Evolutionary conservation across 1,140 invertebrate genomes (phyloP).

Genomic region (Pseudomyrmex sp.): DNA sequence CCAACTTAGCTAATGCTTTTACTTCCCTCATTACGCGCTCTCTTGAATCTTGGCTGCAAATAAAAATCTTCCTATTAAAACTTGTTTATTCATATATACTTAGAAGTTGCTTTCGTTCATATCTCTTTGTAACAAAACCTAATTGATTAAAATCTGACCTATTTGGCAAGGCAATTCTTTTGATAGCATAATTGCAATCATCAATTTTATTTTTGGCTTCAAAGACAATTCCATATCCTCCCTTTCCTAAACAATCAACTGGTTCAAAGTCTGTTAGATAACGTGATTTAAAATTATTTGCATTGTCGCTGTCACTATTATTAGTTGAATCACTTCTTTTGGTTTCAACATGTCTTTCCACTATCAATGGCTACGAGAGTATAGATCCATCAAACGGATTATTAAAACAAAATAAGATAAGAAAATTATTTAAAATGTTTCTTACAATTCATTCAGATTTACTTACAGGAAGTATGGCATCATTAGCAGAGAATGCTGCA

Average conservation of each 20-base stretch:
- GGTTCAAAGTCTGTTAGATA: constrained; percentile 95
- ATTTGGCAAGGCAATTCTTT: constrained; percentile 95
- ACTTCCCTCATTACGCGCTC: constrained; percentile 97
- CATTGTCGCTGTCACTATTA: constrained; percentile 64
- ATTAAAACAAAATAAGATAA: constrained; percentile 38
- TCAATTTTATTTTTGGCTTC: constrained; percentile 98
- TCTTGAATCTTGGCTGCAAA: constrained; percentile 89
- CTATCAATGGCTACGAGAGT: constrained; percentile 74
- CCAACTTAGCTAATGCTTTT: constrained; percentile 95
- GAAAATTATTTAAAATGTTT: not conserved
- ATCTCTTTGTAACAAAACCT: not conserved
- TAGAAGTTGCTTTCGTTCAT: not conserved
- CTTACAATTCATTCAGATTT: not conserved
- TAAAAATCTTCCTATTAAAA: constrained; percentile 32
- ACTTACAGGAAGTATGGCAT: constrained; percentile 75
- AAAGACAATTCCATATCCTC: constrained; percentile 99
- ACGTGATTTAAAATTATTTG: constrained; percentile 87
- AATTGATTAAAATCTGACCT: constrained; percentile 86
- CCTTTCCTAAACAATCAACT: constrained; percentile 93
- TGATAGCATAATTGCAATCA: constrained; percentile 97
- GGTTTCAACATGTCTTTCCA: constrained; percentile 83
- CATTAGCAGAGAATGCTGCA: constrained; percentile 65
- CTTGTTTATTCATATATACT: constrained; percentile 22
- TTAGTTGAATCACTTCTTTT: constrained; percentile 69
- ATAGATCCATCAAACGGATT: constrained; percentile 19